Conservation (phyloP, 2,888 invertebrate genomes). For the Priocnemis perturbator region DNA sequence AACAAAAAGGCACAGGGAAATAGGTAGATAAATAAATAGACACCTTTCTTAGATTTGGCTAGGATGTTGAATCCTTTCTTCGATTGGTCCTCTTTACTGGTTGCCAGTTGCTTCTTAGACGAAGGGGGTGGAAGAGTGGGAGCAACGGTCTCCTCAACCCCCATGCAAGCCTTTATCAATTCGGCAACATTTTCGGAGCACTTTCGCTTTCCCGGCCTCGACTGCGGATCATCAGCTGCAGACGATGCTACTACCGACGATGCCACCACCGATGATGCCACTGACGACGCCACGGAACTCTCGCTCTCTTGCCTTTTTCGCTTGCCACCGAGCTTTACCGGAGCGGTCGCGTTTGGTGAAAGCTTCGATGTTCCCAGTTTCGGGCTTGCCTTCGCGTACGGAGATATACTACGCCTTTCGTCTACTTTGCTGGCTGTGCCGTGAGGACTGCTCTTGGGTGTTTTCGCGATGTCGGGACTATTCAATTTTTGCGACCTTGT, state of each 20-base stretch:
- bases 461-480: slow-evolving; percentile 71
- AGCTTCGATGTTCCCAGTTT: slow-evolving; percentile 65
- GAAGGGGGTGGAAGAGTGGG: slow-evolving; percentile 27
- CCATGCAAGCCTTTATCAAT: slow-evolving; percentile 78
- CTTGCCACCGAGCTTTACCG: slow-evolving; percentile 80
- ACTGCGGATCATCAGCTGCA: slow-evolving; percentile 77
- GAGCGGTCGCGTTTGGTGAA: slow-evolving; percentile 64
- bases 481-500: slow-evolving; percentile 73
- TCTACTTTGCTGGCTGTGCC: slow-evolving; percentile 65
- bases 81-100: slow-evolving; percentile 70
- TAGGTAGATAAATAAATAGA: slow-evolving; percentile 17
- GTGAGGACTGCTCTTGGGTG: slow-evolving; percentile 71
- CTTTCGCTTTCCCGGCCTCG: slow-evolving; percentile 78
- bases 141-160: slow-evolving; percentile 75
- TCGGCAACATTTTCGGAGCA: slow-evolving; percentile 80
- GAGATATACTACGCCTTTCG: slow-evolving; percentile 73
- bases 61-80: slow-evolving; percentile 73
- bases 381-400: slow-evolving; percentile 74
- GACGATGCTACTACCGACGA: slow-evolving; percentile 80
- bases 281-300: slow-evolving; percentile 76
- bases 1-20: not conserved
- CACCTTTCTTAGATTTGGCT: slow-evolving; percentile 73
- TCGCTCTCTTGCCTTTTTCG: slow-evolving; percentile 86
- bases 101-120: slow-evolving; percentile 73
- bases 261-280: slow-evolving; percentile 73